phyloP scores from a whole-genome alignment of 2,797 vertebrate species.

The Leptoclinus maculatus region DNA sequence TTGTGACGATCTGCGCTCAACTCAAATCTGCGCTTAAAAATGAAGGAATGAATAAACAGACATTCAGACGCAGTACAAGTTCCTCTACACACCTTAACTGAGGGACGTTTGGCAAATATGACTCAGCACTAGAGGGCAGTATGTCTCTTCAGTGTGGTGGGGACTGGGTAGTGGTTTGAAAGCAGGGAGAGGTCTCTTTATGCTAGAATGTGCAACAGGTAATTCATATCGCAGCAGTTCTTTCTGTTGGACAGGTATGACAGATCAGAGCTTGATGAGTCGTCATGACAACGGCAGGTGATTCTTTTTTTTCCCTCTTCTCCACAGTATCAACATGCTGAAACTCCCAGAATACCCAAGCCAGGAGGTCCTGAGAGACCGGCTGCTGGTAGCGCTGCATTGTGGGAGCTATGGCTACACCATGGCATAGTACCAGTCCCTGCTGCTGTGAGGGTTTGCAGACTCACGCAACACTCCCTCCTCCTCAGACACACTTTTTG shows the following conservation, averaged over 20 bases:
- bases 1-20: constrained; percentile 3
- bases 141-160: constrained; percentile 42
- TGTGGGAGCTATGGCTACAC: constrained; percentile 99
- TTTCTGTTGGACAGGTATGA: neutral
- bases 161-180: neutral
- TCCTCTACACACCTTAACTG: neutral
- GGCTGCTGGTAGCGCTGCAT: constrained; percentile 95
- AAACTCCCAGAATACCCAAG: constrained; percentile 98
- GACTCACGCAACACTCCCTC: constrained; percentile 26
- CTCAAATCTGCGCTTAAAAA: neutral
- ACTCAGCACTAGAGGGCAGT: constrained; percentile 76
- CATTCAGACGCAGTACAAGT: neutral
- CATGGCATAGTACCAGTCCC: constrained; percentile 87
- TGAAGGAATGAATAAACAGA: neutral
- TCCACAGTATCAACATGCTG: constrained; percentile 97
- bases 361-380: constrained; percentile 93
- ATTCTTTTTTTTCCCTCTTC: neutral
- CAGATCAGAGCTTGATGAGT: constrained; percentile 1
- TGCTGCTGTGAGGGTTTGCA: constrained; percentile 11
- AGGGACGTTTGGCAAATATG: neutral
- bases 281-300: constrained; percentile 12
- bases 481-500: constrained; percentile 20
- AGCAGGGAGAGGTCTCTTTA: constrained; percentile 15
- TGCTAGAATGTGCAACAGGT: constrained; percentile 30
- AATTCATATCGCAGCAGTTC: constrained; percentile 18